Evolutionary conservation across 1,140 invertebrate genomes (phyloP).

Genomic region (Penaeus japonicus): DNA sequence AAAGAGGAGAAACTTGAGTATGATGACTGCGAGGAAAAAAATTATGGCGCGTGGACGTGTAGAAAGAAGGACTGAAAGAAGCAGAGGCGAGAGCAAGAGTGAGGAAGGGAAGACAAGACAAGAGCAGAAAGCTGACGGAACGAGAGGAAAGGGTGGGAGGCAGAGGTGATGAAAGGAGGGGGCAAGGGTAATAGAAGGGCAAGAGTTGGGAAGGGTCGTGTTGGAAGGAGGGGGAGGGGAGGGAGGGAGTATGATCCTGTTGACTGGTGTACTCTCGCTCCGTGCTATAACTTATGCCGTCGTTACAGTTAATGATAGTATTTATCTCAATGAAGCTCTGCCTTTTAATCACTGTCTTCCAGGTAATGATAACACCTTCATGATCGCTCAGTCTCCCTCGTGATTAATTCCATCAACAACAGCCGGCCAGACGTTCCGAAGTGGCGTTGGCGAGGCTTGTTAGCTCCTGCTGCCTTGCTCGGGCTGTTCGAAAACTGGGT

Average conservation of each 20-base stretch:
- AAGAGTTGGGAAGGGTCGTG: not conserved
- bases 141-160: too few species aligned
- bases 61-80: not conserved
- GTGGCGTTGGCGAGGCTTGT: too few species aligned
- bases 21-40: too few species aligned
- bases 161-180: too few species aligned
- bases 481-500: too few species aligned
- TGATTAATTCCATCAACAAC: slow-evolving; percentile 43
- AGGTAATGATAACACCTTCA: slow-evolving; percentile 52
- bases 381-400: slow-evolving; percentile 32
- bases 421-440: slow-evolving; percentile 18
- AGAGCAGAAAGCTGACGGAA: not conserved
- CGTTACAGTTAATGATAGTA: slow-evolving; percentile 50
- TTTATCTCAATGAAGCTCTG: slow-evolving; percentile 51
- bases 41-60: not conserved
- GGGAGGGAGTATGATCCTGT: slow-evolving; percentile 17
- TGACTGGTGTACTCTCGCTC: too few species aligned
- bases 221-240: not conserved
- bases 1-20: too few species aligned
- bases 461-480: too few species aligned
- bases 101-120: not conserved
- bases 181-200: too few species aligned
- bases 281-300: slow-evolving; percentile 45
- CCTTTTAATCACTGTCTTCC: slow-evolving; percentile 51
- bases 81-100: not conserved